These are phyloP conservation scores for Caenorhabditis plicata DNA, from an alignment of 2,888 invertebrate species.

Conservation along the genomic window DNA sequence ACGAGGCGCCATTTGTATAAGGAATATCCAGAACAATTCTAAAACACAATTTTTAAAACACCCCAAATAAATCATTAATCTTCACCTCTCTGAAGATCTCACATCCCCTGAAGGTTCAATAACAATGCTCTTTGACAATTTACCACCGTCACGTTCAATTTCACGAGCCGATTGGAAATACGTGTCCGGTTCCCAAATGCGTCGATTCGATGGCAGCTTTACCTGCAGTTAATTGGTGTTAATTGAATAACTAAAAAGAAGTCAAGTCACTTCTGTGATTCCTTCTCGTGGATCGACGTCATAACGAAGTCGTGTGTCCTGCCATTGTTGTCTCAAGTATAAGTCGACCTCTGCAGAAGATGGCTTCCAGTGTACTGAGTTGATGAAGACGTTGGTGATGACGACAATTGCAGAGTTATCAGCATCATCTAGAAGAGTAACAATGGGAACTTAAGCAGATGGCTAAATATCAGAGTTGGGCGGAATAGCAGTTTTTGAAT, in stretches of 20 bases:
- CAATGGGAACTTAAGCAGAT: too few relatives aligned
- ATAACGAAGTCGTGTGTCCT: conserved; percentile 56
- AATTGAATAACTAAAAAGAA: too few relatives aligned
- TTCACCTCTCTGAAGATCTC: conserved; percentile 46
- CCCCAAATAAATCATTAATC: conserved; percentile 1
- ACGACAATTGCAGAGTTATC: conserved; percentile 58
- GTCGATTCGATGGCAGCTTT: conserved; percentile 43
- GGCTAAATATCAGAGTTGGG: conserved; percentile 1
- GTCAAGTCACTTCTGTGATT: conserved; percentile 54
- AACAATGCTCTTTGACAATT: conserved; percentile 28
- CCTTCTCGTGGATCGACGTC: conserved; percentile 61
- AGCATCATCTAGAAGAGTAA: conserved; percentile 45
- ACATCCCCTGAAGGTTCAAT: conserved; percentile 59
- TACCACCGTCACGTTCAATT: conserved; percentile 7
- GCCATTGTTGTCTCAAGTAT: conserved; percentile 64
- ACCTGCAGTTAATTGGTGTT: too few relatives aligned
- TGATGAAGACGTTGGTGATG: conserved; percentile 56
- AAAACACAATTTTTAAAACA: not conserved
- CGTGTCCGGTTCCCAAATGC: conserved; percentile 63
- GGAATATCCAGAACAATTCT: conserved; percentile 45
- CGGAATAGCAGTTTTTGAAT: too few relatives aligned
- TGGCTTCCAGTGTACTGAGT: conserved; percentile 55
- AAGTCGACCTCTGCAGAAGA: conserved; percentile 53
- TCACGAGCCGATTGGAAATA: conserved; percentile 54
- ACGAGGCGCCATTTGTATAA: conserved; percentile 32